Percentiles rank a stretch among this genome's conserved stretches.
phyloP scores from a whole-genome alignment of 2,797 vertebrate genomes.

The Artibeus jamaicensis region DNA sequence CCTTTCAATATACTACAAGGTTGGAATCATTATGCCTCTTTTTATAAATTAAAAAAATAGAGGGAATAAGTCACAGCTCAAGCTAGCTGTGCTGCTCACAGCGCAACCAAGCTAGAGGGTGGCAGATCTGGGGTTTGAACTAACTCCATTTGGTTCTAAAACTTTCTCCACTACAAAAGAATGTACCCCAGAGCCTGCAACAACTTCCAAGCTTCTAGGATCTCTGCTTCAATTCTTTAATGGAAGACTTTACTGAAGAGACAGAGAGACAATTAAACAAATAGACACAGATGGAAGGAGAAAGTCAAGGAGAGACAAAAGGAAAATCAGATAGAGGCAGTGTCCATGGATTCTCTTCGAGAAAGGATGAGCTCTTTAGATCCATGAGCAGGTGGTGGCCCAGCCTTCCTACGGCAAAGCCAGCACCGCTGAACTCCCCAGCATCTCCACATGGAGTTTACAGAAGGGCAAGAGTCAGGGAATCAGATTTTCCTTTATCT shows the following conservation, averaged over 20 bases:
- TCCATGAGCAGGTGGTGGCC: fast-evolving
- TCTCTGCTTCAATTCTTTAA: not conserved
- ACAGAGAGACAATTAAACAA: not conserved
- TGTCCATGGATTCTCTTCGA: not conserved
- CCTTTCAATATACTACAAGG: not conserved
- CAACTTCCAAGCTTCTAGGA: not conserved
- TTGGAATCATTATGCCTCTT: not conserved
- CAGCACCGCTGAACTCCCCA: fast-evolving
- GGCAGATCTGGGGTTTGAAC: not conserved
- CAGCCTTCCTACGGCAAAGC: not conserved
- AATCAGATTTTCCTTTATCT: not conserved
- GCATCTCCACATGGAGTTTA: not conserved
- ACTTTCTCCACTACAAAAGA: not conserved
- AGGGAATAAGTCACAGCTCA: not conserved
- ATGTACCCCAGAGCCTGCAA: not conserved
- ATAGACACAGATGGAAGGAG: not conserved
- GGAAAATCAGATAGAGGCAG: not conserved
- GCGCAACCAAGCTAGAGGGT: not conserved
- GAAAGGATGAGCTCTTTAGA: not conserved
- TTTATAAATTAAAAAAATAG: not conserved
- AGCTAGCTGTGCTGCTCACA: too few species aligned
- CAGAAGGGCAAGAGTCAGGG: not conserved
- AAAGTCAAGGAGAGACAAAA: not conserved
- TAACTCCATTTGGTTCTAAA: not conserved
- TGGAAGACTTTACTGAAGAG: not conserved